Evolutionary conservation across 2,113 vertebrate species (phyloP).

Genomic region (Gila orcuttii): DNA sequence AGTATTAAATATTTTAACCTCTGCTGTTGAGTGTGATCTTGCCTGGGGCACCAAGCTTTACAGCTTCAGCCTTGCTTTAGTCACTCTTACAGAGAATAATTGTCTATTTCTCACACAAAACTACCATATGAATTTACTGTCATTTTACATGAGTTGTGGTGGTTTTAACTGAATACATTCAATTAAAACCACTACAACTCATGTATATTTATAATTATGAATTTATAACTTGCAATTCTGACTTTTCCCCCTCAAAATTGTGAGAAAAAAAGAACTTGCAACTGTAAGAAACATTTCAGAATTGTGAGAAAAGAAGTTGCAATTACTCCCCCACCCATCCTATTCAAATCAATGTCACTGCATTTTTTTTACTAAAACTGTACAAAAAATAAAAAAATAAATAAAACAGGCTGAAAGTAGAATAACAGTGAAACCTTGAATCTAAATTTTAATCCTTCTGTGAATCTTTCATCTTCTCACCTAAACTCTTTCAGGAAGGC

Average conservation of each 20-base stretch:
- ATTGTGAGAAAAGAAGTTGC: too few species aligned
- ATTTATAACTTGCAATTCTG: too few species aligned
- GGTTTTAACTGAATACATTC: too few species aligned
- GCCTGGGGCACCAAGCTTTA: slow-evolving; percentile 7
- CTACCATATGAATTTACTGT: background rate
- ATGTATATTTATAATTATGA: too few species aligned
- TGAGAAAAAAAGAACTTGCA: too few species aligned
- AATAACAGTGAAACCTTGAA: background rate
- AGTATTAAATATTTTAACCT: slow-evolving; percentile 54
- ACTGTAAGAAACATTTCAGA: too few species aligned
- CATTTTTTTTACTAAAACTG: too few species aligned
- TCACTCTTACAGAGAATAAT: background rate
- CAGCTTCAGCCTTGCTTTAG: background rate
- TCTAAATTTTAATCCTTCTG: background rate
- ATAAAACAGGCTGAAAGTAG: background rate
- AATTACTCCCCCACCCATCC: too few species aligned
- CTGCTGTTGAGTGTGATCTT: slow-evolving; percentile 41
- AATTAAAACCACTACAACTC: too few species aligned
- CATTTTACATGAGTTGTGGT: background rate
- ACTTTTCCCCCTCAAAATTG: too few species aligned
- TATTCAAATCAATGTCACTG: too few species aligned
- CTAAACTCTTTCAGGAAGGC: background rate
- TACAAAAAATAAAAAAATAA: background rate
- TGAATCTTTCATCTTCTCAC: background rate
- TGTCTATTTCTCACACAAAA: background rate